These are phyloP conservation scores for Craniophora ligustri DNA, from an alignment of 2,888 invertebrate species.

Conservation along the genomic window DNA sequence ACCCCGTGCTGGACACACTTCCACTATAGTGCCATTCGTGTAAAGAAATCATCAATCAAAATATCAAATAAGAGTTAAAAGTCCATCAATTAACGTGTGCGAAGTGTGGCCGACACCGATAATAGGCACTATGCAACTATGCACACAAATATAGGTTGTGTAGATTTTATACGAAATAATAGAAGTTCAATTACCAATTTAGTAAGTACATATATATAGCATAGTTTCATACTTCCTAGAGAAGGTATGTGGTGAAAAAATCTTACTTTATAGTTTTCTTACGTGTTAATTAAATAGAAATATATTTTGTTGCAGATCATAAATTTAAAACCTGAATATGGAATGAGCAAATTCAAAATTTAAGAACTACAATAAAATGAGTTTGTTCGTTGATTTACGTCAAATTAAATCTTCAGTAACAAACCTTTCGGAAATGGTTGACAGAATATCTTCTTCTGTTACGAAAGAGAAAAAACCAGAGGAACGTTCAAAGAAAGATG, in stretches of 20 bases:
- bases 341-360: conserved; percentile 8
- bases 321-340: conserved; percentile 50
- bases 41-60: conserved; percentile 34
- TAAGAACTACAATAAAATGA: conserved; percentile 69
- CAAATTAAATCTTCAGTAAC: conserved; percentile 85
- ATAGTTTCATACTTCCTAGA: too few species aligned
- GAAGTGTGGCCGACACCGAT: conserved; percentile 8
- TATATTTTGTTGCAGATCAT: conserved; percentile 50
- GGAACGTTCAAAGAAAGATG: conserved; percentile 67
- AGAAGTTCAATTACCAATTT: background rate
- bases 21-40: conserved; percentile 11
- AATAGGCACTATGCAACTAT: too few species aligned
- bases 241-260: too few species aligned
- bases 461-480: conserved; percentile 67
- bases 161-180: background rate
- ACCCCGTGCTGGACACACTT: conserved; percentile 30
- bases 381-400: conserved; percentile 85
- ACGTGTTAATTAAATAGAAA: conserved; percentile 1
- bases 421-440: conserved; percentile 85
- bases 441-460: conserved; percentile 79
- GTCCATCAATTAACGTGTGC: conserved; percentile 15
- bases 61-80: conserved; percentile 28
- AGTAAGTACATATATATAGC: conserved; percentile 20
- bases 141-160: background rate
- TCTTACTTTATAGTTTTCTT: too few species aligned